These are phyloP conservation scores for Microtus oregoni DNA, from an alignment of 2,113 vertebrate species.

Conservation along the genomic window DNA sequence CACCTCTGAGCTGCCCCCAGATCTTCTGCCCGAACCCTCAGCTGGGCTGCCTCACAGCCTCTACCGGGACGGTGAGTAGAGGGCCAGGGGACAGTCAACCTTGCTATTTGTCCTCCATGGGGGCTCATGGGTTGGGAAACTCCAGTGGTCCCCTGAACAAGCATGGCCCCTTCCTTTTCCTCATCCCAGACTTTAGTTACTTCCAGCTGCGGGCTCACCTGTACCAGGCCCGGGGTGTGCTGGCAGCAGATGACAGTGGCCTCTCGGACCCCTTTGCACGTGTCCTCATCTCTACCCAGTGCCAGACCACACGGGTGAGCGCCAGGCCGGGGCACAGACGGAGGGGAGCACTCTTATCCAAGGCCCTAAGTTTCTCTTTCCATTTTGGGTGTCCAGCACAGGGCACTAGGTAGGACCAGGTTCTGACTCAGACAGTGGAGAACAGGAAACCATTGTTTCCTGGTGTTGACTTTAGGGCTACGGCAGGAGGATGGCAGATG, in stretches of 20 bases:
- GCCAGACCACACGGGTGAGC: slow-evolving; percentile 92
- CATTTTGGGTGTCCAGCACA: not conserved
- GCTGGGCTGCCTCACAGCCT: slow-evolving; percentile 61
- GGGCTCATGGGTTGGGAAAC: not conserved
- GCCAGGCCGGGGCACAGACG: not conserved
- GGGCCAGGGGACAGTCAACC: not conserved
- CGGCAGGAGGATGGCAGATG: not conserved
- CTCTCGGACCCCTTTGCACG: slow-evolving; percentile 94
- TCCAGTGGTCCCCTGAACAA: not conserved
- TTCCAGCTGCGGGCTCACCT: slow-evolving; percentile 96
- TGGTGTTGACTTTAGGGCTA: not conserved
- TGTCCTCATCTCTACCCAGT: slow-evolving; percentile 94
- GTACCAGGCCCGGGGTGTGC: slow-evolving; percentile 94
- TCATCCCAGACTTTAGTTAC: slow-evolving; percentile 89
- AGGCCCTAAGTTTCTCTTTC: not conserved
- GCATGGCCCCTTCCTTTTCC: not conserved
- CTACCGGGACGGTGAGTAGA: slow-evolving; percentile 89
- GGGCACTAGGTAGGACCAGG: not conserved
- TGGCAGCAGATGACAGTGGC: slow-evolving; percentile 94
- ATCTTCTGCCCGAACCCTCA: slow-evolving; percentile 85
- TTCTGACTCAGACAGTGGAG: not conserved
- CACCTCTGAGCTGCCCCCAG: slow-evolving; percentile 88
- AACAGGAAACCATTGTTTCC: not conserved
- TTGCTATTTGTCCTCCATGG: not conserved
- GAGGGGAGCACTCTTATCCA: not conserved